Base-by-base conservation (phyloP, 2,797 vertebrate species). In the Thripadectes ignobilis region DNA sequence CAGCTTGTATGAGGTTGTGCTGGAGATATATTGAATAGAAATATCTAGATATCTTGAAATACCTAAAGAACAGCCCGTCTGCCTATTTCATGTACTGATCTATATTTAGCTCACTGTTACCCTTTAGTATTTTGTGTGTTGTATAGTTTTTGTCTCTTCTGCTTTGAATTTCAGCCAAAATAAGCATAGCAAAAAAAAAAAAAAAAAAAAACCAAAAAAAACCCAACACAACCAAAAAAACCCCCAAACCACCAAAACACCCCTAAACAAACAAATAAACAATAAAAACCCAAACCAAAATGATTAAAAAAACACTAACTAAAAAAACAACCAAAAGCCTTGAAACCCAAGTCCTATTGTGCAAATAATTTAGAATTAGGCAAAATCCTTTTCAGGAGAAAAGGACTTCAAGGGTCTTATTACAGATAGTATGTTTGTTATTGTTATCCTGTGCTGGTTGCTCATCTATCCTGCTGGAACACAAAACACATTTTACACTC, bases 351-450 rank as follows among this genome's bases (percentile, higher is more conserved):
- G 43, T 2, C 8, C 21, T 29, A 52, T 29, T 85, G 30, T 90
- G 41, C 18, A 68, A 86, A 92, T 59, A 91, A 78, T 89, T 92
- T 41, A 73, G 55, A 89, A 59, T 5, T 21, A 76, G n/a, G 10
- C 22, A 89, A 86, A 84, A 79, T 73, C 30, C 38, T 63, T 38
- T 84, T 72, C 62, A 86, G 59, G 30, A 84, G 59, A 94, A 88
- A 75, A 90, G 13, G 13, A 63, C 21, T 88, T 78, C 30, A 71
- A 67, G 26, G n/a, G 27, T 87, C 49, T 89, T 88, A 48, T 78
- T 93, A 62, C 67, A 34, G n/a, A 20, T 46, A 91, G 15, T 39
- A 5, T 89, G 83, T 92, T 95, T 96, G 73, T 87, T 95, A 67
- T 87, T 95, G 32, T 85, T 90, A 57, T 86, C 84, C 52, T 78